Base-by-base conservation (phyloP, 2,797 vertebrate genomes). In the Huso huso region DNA sequence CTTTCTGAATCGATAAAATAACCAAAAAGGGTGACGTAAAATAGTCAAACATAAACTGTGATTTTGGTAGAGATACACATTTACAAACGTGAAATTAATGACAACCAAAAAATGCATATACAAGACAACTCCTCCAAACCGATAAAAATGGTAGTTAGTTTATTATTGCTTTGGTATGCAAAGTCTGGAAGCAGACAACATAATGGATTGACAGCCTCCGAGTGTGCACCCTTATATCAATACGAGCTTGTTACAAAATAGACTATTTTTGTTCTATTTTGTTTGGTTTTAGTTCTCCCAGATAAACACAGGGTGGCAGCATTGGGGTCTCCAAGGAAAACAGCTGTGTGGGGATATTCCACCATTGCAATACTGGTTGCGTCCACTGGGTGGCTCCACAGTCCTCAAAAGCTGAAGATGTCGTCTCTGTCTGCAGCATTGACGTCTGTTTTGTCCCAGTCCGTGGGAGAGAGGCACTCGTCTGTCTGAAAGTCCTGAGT, bases 401-500 rank as follows among this genome's bases (percentile, higher is more conserved):
- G 72, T 64, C 65, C 68, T 94, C 90, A 97, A 76, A 95, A 94
- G 73, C 78, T 82, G 73, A 94, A 91, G 62, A 87, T 67, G 64
- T 95, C 93, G 6, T 93, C 93, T 67, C 87, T 86, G 71, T 92
- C 87, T 0, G 84, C 50, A 0, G 82, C 61, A 52, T 82, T 74
- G 9, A 77, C 68, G 9, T 96, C 92, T 0, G 85, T 77, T 80
- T 87, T 89, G 82, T 91, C 90, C 94, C 95, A 96, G 84, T 90
- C 90, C 6, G 81, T 82, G 1, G 93, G 91, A 0, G 93, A 94
- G 75, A 95, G 89, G 73, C 89, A 91, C 86, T 94, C 93, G 50
- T 95, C 85, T 2, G 89, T 84, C 72, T 90, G 94, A 62, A 95
- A 87, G 78, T 99, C 96, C 84, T 94, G 95, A 72, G 90, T 86